Percentiles rank a stretch among this genome's conserved stretches.
These are phyloP conservation scores for Seira ritae DNA, from an alignment of 2,888 invertebrate genomes.

Conservation along the genomic window DNA sequence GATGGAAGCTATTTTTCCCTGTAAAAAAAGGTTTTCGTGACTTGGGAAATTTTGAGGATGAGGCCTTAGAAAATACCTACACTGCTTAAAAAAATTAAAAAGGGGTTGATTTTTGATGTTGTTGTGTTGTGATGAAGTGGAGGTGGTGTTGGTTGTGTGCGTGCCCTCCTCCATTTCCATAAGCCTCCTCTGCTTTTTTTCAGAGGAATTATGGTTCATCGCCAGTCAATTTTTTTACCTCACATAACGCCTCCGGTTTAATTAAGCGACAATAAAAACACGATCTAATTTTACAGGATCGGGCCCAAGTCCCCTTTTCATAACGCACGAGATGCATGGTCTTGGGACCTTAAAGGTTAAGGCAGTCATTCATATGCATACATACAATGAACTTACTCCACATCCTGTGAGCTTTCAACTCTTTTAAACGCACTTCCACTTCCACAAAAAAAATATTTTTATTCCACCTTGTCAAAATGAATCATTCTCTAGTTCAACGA, in stretches of 20 bases:
- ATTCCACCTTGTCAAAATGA: no score
- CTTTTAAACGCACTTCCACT: no score
- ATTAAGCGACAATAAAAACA: slow-evolving; percentile 37
- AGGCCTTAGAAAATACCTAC: neutral
- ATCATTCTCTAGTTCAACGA: no score
- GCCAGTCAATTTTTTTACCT: slow-evolving; percentile 53
- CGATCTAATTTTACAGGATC: neutral
- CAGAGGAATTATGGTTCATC: slow-evolving; percentile 58
- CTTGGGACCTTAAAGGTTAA: no score
- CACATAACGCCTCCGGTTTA: slow-evolving; percentile 24
- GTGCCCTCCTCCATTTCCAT: neutral
- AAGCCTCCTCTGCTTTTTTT: no score
- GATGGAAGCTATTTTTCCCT: neutral
- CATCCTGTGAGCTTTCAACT: slow-evolving; percentile 5
- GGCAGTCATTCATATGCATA: no score
- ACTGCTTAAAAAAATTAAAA: no score
- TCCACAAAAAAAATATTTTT: no score
- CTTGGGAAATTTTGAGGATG: neutral
- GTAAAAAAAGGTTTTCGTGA: slow-evolving; percentile 1
- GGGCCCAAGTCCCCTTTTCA: neutral
- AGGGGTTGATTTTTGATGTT: no score
- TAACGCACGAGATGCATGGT: neutral
- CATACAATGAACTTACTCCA: neutral
- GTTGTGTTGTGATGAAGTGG: no score
- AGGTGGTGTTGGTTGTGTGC: neutral